Conservation (phyloP, 2,888 invertebrate species). For the Anarsia innoxiella region DNA sequence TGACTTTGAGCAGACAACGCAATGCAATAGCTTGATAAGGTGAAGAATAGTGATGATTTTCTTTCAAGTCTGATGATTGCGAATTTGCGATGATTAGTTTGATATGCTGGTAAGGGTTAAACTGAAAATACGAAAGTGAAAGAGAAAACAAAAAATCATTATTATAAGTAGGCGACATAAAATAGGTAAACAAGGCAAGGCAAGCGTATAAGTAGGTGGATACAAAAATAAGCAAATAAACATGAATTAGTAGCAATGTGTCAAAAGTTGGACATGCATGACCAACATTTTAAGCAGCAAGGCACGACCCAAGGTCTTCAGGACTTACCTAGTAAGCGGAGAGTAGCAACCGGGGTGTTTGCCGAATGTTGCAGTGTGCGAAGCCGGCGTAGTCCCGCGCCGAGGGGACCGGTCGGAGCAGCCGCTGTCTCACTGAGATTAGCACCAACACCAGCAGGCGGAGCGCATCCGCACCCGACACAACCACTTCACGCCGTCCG, state of each 20-base stretch:
- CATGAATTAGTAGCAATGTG: conserved; percentile 9
- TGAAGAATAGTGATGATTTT: too few species aligned
- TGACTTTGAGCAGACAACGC: too few species aligned
- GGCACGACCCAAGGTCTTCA: conserved; percentile 34
- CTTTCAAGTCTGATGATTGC: too few species aligned
- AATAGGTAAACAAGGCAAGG: too few species aligned
- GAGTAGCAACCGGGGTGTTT: conserved; percentile 20
- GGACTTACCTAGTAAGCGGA: conserved; percentile 58
- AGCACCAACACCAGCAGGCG: conserved; percentile 39
- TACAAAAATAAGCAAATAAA: conserved; percentile 4
- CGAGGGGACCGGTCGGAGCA: conserved; percentile 32
- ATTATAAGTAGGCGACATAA: too few species aligned
- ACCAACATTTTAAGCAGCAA: conserved; percentile 23
- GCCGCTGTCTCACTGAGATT: conserved; percentile 45
- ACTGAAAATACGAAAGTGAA: too few species aligned
- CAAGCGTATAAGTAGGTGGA: too few species aligned
- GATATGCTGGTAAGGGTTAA: too few species aligned
- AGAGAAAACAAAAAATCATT: too few species aligned
- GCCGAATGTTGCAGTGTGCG: conserved; percentile 12
- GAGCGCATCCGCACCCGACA: conserved; percentile 58
- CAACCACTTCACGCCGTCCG: conserved; percentile 59
- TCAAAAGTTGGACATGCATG: conserved; percentile 20
- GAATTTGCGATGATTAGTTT: too few species aligned
- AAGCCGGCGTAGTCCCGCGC: conserved; percentile 26
- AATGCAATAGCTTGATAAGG: too few species aligned